A percentile compares a stretch with the other conserved stretches of the same genome.
Evolutionary conservation across 2,888 invertebrate genomes (phyloP).

Genomic region (Amorpha juglandis): DNA sequence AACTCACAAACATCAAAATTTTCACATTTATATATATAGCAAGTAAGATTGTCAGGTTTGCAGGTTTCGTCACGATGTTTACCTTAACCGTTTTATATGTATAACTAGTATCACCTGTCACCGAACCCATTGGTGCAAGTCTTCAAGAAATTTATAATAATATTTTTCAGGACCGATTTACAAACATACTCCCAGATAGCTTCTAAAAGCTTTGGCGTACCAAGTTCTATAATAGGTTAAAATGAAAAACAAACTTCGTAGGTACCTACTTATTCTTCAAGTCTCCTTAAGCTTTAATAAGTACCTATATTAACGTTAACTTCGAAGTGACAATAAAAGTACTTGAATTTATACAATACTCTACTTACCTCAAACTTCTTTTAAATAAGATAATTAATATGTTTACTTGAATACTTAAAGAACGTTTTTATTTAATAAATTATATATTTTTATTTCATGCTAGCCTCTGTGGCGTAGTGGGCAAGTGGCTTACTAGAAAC

Average conservation of each 20-base stretch:
- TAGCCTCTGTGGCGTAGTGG: too few relatives aligned
- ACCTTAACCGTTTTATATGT: too few relatives aligned
- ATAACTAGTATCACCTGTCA: neutral
- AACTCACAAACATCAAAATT: too few relatives aligned
- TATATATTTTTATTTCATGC: too few relatives aligned
- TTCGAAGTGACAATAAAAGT: slow-evolving; percentile 43
- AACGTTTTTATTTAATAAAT: too few relatives aligned
- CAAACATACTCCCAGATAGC: slow-evolving; percentile 32
- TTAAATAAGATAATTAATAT: neutral
- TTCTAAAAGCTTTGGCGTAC: slow-evolving; percentile 30
- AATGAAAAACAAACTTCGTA: slow-evolving; percentile 47
- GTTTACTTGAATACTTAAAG: neutral
- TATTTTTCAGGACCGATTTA: slow-evolving; percentile 36
- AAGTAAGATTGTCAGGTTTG: too few relatives aligned
- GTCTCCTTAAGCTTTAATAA: slow-evolving; percentile 43
- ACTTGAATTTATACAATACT: slow-evolving; percentile 24
- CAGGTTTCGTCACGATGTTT: too few relatives aligned
- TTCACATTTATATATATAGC: too few relatives aligned
- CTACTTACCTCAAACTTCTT: neutral
- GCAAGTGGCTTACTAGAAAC: too few relatives aligned
- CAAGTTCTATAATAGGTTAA: slow-evolving; percentile 41
- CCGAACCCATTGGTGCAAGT: slow-evolving; percentile 18
- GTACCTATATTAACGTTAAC: slow-evolving; percentile 48
- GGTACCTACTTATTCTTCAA: slow-evolving; percentile 43
- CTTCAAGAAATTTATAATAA: slow-evolving; percentile 22